These are phyloP conservation scores for Porites evermanni DNA, from an alignment of 92 coral and sea anemone genomes.

Conservation along the genomic window DNA sequence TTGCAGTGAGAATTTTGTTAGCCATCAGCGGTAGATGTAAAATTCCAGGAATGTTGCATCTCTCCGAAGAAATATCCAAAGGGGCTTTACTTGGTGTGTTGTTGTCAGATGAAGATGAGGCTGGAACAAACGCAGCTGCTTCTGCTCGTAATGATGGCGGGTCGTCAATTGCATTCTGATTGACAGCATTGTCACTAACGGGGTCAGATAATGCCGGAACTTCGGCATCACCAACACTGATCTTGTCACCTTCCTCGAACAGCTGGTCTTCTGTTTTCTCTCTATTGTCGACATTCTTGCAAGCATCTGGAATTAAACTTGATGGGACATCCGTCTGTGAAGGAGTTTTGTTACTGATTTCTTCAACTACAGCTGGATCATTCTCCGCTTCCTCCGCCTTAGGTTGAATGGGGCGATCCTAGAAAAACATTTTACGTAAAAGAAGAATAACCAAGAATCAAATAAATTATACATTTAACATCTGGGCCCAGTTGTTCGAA, in stretches of 20 bases:
- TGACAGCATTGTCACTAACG: neutral
- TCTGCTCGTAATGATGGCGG: slow-evolving; percentile 20
- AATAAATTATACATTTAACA: too few relatives aligned
- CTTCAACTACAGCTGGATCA: neutral
- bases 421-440: neutral
- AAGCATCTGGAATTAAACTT: neutral
- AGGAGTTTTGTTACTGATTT: neutral
- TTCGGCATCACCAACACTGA: neutral
- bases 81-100: neutral
- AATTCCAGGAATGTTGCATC: slow-evolving; percentile 25
- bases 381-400: neutral
- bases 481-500: too few relatives aligned
- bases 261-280: neutral
- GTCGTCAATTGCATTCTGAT: neutral
- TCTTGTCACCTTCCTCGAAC: neutral
- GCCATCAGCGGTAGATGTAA: slow-evolving; percentile 22
- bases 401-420: slow-evolving; percentile 40
- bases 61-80: neutral
- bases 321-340: neutral
- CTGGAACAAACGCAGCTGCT: slow-evolving; percentile 34
- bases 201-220: neutral
- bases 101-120: slow-evolving; percentile 27
- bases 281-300: neutral
- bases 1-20: neutral
- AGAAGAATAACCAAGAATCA: too few relatives aligned